Evolutionary conservation across 2,797 vertebrate species (phyloP).

Genomic region (Sphaeramia orbicularis): DNA sequence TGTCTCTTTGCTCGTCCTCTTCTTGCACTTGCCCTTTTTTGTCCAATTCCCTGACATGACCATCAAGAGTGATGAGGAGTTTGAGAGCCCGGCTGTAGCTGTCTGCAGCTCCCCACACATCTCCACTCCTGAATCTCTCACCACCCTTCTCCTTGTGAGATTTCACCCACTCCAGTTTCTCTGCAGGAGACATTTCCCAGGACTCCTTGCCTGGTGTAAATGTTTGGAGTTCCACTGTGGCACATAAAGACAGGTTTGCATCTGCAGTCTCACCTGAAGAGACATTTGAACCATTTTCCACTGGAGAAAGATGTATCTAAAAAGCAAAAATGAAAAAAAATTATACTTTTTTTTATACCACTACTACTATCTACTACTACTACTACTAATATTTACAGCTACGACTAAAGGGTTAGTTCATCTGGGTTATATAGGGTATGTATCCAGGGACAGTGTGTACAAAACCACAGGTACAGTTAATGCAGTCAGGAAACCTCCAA

Average conservation of each 20-base stretch:
- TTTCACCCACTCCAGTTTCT: conserved; percentile 87
- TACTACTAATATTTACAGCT: too few species aligned
- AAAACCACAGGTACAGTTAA: too few species aligned
- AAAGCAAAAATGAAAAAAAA: conserved; percentile 22
- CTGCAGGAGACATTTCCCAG: conserved; percentile 86
- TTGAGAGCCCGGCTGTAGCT: conserved; percentile 89
- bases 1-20: conserved; percentile 40
- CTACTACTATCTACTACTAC: too few species aligned
- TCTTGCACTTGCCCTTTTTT: conserved; percentile 33
- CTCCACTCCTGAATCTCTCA: conserved; percentile 85
- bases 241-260: conserved; percentile 46
- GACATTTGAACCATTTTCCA: conserved; percentile 38
- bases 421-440: too few species aligned
- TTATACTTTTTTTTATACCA: too few species aligned
- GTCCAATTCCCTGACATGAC: conserved; percentile 46
- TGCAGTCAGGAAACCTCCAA: too few species aligned
- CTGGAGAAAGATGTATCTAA: conserved; percentile 72
- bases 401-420: too few species aligned
- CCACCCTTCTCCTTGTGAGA: conserved; percentile 86
- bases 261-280: conserved; percentile 11
- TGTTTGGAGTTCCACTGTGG: conserved; percentile 82
- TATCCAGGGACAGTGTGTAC: too few species aligned
- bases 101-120: conserved; percentile 86
- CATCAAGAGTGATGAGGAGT: conserved; percentile 84
- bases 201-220: conserved; percentile 87